Conservation (phyloP, 2,797 vertebrate species). For the Megaceryle alcyon region DNA sequence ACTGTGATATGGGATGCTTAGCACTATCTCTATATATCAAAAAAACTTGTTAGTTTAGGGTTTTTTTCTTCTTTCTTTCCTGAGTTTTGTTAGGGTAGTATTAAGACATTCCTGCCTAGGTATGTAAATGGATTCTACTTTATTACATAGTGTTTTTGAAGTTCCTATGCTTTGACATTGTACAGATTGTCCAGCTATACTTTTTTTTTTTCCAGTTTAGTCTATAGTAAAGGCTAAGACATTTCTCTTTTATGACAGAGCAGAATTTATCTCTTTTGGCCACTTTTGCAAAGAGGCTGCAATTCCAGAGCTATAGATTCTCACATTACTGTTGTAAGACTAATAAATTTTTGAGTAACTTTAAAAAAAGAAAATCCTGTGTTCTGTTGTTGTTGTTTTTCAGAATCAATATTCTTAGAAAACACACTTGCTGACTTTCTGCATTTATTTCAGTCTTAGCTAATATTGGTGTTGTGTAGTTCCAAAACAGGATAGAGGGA, state of each 20-base stretch:
- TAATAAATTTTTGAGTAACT: not conserved
- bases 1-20: not conserved
- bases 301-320: not conserved
- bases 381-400: not conserved
- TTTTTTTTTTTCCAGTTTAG: not conserved
- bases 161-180: not conserved
- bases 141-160: not conserved
- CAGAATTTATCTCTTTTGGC: not conserved
- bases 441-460: not conserved
- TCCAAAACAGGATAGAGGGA: not conserved
- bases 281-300: not conserved
- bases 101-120: not conserved
- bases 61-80: not conserved
- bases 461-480: not conserved
- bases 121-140: not conserved
- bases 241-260: not conserved
- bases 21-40: not conserved
- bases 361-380: not conserved
- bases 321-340: not conserved
- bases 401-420: not conserved
- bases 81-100: not conserved
- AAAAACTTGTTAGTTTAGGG: accelerated
- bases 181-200: not conserved
- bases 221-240: not conserved
- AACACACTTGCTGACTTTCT: not conserved